Evolutionary conservation across 2,888 invertebrate genomes (phyloP), one percentile per base, ranked within the genome.

Genomic region (Electrophaes corylata): DNA sequence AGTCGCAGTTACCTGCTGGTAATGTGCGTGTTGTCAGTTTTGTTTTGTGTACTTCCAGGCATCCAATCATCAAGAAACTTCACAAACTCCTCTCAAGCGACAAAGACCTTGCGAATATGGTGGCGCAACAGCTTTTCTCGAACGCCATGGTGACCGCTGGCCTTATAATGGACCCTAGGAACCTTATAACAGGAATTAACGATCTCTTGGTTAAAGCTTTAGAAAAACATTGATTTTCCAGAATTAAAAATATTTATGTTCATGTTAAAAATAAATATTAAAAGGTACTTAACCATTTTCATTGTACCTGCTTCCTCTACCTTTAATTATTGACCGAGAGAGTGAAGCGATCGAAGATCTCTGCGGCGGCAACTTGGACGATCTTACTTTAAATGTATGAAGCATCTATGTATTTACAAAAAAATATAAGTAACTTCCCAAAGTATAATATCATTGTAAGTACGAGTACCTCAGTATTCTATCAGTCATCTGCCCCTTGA

Each of bases 61-160:
- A 98, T 92, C 95, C 96, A 2, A 95, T 99, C 47, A 96, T 99
- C 60, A 97, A 96, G 78, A 98, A 98, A 85, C 91, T 99, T 44
- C 93, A 95, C 77, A 94, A 94, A 70, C 86, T 99, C 57, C 94
- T 94, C 57, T 92, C 92, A 16, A 93, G 92, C 19, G 96, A 99
- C 85, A 94, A 95, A 26, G 95, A 96, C 68, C 88, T 99, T 58
- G 98, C 97, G 0, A 94, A 95, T 67, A 93, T 98, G 71, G 91
- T 99, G 6, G 94, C 96, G 0, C 95, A 97, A 78, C 99, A 98
- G 93, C 83, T 99, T 35, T 99, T 98, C 82, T 95, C 95, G 56
- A 98, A 98, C 83, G 97, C 98, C 0, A 97, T 99, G 97, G 97
- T 98, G 8, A 96, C 96, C 3, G 99, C 99, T 35, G 99, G 99